Base-by-base conservation (phyloP, 2,888 invertebrate species). In the Ectropis crepuscularia region DNA sequence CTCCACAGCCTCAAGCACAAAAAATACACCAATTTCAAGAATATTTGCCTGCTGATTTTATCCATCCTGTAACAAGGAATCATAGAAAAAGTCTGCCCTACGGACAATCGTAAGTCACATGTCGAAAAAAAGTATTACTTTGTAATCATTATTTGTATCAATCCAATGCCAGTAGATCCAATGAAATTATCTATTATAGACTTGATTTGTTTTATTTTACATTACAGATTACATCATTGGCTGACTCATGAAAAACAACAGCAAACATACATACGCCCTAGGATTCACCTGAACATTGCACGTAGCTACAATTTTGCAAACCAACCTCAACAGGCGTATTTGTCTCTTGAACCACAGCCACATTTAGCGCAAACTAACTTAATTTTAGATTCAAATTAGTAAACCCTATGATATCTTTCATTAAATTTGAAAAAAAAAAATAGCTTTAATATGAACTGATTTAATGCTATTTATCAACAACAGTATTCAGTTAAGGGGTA, bases 271-370 rank as follows among this genome's bases (percentile, higher is more conserved):
- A 45, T 61, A 6, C 63, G 65, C 7, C 68, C 67, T 57, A 71
- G 71, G 46, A 61, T 80, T 10, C 78, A 78, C 55, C 57, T 81
- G 12, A 82, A 80, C 62, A 69, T 78, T 12, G 75, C 70, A 9
- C 73, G 74, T 6, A 61, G 61, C 10, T 72, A 72, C 47, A 66
- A 63, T 41, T 58, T 68, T 59, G 67, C 70, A 47, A 63, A 68
- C 9, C 28, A 53, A 28, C 42, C 41, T 5, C 48, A 51, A 8
- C 65, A 68, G 58, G 58, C 58, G 10, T 61, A 47, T 2, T 10
- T 55, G 5, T 38, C 54, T 10, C 45, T 46, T 4, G 12, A n/a
- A 46, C 37, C 12, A 38, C 37, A 54, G 11, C 0, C 51, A 2
- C 46, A 28, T 28, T 28, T 41, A n/a, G 6, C 38, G 8, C 6